phyloP scores from a whole-genome alignment of 2,113 vertebrate genomes.

The Sceloporus undulatus region DNA sequence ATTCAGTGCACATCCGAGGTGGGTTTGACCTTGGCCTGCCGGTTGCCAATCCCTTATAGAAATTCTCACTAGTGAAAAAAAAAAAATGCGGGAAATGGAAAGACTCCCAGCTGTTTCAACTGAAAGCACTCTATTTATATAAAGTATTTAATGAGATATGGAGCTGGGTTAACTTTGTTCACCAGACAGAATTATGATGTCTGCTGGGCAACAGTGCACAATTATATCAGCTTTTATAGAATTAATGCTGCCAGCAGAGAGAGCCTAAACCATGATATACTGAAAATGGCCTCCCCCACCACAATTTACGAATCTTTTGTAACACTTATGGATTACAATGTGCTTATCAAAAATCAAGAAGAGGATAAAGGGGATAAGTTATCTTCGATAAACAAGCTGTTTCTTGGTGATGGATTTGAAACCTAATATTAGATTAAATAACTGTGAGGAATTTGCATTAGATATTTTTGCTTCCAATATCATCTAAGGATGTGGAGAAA shows the following conservation, averaged over 20 bases:
- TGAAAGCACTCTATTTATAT: conserved; percentile 22
- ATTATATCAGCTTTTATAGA: not conserved
- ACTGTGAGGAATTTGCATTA: not conserved
- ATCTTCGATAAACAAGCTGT: conserved; percentile 6
- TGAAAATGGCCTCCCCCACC: not conserved
- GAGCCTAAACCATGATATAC: not conserved
- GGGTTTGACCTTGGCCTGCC: no score
- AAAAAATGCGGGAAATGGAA: not conserved
- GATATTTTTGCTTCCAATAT: not conserved
- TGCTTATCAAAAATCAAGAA: not conserved
- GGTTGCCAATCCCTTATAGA: not conserved
- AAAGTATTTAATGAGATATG: conserved; percentile 37
- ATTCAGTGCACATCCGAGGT: not conserved
- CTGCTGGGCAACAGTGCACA: conserved; percentile 24
- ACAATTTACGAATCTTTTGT: not conserved
- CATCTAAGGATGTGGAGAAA: not conserved
- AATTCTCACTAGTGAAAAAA: not conserved
- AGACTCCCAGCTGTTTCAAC: not conserved
- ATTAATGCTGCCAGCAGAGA: conserved; percentile 36
- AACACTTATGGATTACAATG: not conserved
- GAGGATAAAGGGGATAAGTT: conserved; percentile 3
- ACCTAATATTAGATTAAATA: conserved; percentile 24
- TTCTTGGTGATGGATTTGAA: conserved; percentile 15
- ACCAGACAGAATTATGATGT: not conserved
- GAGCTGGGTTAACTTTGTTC: conserved; percentile 19